These are phyloP conservation scores for Tipula unca DNA, from an alignment of 2,888 invertebrate genomes.

Conservation along the genomic window DNA sequence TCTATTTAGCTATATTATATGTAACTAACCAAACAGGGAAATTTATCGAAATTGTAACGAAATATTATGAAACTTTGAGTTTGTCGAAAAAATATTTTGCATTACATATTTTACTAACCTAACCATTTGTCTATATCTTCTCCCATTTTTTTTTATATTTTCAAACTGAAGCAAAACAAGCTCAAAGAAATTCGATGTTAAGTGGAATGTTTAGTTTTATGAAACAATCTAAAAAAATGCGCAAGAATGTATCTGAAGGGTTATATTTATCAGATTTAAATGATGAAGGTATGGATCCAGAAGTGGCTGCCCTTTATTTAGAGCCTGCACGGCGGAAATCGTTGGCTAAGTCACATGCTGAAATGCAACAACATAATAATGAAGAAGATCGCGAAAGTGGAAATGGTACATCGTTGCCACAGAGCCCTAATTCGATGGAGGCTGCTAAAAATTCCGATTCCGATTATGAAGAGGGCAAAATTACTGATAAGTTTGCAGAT, in stretches of 20 bases:
- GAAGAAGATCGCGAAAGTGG: slow-evolving; percentile 95
- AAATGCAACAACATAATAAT: slow-evolving; percentile 31
- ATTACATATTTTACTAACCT: neutral
- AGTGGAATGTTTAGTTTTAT: slow-evolving; percentile 92
- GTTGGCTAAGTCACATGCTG: slow-evolving; percentile 18
- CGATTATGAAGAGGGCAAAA: slow-evolving; percentile 70
- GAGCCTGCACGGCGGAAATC: slow-evolving; percentile 42
- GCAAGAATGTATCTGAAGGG: slow-evolving; percentile 52
- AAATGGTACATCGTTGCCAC: slow-evolving; percentile 89
- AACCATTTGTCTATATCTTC: neutral
- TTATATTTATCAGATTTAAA: slow-evolving; percentile 90
- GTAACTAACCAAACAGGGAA: neutral
- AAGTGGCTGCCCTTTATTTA: slow-evolving; percentile 81
- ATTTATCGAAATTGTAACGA: neutral
- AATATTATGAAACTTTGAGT: neutral
- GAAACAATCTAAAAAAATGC: slow-evolving; percentile 59
- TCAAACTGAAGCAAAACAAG: slow-evolving; percentile 30
- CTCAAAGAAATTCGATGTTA: slow-evolving; percentile 59
- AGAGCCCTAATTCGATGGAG: slow-evolving; percentile 84
- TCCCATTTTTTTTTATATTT: neutral
- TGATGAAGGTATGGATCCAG: slow-evolving; percentile 84
- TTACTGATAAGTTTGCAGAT: slow-evolving; percentile 45
- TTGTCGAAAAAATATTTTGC: neutral
- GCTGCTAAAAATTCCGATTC: slow-evolving; percentile 71
- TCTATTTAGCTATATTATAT: neutral